phyloP scores from a whole-genome alignment of 2,113 vertebrate species.

The Indicator maculatus region DNA sequence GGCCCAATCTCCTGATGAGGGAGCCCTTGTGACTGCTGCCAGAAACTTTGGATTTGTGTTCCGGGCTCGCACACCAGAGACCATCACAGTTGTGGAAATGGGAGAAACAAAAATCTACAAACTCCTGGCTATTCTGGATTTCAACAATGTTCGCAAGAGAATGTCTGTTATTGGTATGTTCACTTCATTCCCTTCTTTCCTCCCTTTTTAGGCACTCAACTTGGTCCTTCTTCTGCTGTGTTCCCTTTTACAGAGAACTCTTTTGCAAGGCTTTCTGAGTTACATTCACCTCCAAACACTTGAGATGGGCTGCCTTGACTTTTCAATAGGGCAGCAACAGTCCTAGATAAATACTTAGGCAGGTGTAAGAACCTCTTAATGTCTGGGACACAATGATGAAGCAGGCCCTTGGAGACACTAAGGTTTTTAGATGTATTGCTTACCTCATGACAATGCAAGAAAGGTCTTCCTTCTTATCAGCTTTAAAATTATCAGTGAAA shows the following conservation, averaged over 20 bases:
- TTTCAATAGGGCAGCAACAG: neutral
- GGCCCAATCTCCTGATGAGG: conserved; percentile 97
- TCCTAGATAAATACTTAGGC: neutral
- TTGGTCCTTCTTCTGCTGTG: neutral
- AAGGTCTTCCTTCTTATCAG: neutral
- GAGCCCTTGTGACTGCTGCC: conserved; percentile 92
- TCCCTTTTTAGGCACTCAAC: neutral
- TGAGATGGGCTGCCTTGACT: neutral
- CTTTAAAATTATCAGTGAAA: neutral
- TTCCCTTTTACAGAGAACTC: neutral
- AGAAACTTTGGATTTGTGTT: conserved; percentile 96
- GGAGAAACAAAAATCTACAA: conserved; percentile 81
- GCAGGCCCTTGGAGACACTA: neutral
- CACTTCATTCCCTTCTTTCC: neutral
- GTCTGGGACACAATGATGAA: neutral
- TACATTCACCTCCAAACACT: neutral
- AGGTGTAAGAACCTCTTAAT: neutral
- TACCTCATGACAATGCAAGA: neutral
- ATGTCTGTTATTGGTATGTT: conserved; percentile 95
- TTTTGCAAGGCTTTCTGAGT: neutral
- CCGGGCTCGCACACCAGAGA: conserved; percentile 86
- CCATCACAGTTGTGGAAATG: conserved; percentile 87
- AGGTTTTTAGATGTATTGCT: neutral
- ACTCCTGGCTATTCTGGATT: conserved; percentile 92
- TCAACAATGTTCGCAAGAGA: conserved; percentile 91